Base-by-base conservation (phyloP, 2,113 vertebrate genomes). In the Brevimyrus niger region DNA sequence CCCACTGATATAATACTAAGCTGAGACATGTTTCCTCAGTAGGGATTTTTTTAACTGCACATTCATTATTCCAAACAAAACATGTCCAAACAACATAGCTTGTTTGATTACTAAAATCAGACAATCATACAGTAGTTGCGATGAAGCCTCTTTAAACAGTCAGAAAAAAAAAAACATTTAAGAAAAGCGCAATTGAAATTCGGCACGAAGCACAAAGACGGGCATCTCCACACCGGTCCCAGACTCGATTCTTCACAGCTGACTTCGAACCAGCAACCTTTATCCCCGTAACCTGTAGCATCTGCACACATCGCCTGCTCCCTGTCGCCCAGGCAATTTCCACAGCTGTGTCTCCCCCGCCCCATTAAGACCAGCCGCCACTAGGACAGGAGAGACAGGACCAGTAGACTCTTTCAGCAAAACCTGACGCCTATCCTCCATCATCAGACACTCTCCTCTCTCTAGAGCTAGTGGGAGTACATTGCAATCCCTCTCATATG, bases 51-150 rank as follows among this genome's bases (percentile, higher is more conserved):
- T 44, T 58, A 87, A 53, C 86, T 55, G 48, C 53, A 31, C 35
- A 53, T 88, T 88, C 15, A 46, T 69, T 47, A 58, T 80, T 44
- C 73, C 88, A 83, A 83, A 46, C 61, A 38, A 31, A 88, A 65
- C 61, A 35, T 44, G 47, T 31, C 27, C 27, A 88, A 42, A 50
- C 35, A 69, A 80, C 73, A 80, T 2, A 42, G 17, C 19, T n/a
- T 3, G 31, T 35, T 27, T 21, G 10, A 42, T 88, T 47, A 46
- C 7, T 51, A 50, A 31, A 23, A 73, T 19, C 31, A 38, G 73
- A 80, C 73, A 17, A 38, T 80, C 35, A 42, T 42, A 42, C 73
- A 80, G 73, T 38, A 80, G 73, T 80, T 80, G 31, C 35, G 15
- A 80, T 42, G 73, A 42, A 38, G 69, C 31, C 69, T 76, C 31